phyloP scores from a whole-genome alignment of 1,140 invertebrate genomes.

The Thaumatotibia leucotreta region DNA sequence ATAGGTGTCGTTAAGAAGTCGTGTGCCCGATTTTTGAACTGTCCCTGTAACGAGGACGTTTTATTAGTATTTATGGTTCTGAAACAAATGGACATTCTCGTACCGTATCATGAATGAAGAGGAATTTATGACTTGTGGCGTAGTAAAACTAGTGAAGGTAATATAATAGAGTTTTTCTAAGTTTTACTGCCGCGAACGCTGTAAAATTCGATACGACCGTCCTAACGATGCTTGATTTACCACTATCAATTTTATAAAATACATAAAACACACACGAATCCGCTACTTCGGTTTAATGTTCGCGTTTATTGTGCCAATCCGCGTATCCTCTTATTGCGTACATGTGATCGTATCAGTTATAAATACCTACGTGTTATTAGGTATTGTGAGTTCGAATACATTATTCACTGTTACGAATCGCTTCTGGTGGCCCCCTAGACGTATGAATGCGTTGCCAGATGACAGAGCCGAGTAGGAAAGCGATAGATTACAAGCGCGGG shows the following conservation, averaged over 20 bases:
- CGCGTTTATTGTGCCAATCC: constrained; percentile 33
- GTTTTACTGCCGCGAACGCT: constrained; percentile 63
- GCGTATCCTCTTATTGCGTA: constrained; percentile 15
- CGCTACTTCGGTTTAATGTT: constrained; percentile 35
- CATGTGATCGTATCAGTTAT: constrained; percentile 7
- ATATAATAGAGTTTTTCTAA: constrained; percentile 64
- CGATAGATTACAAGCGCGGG: constrained; percentile 24
- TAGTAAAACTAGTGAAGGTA: constrained; percentile 35
- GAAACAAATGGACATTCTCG: constrained; percentile 54
- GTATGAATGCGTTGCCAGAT: constrained; percentile 65
- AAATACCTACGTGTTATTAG: constrained; percentile 37
- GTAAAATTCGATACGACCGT: constrained; percentile 65
- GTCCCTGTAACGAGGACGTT: constrained; percentile 70
- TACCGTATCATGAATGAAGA: constrained; percentile 61
- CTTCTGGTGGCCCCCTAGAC: constrained; percentile 60
- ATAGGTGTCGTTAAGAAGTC: constrained; percentile 76
- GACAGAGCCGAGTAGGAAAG: constrained; percentile 45
- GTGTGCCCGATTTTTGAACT: constrained; percentile 73
- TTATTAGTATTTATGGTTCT: constrained; percentile 74
- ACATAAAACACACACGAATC: constrained; percentile 54
- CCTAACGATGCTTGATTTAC: constrained; percentile 66
- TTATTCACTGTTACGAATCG: constrained; percentile 73
- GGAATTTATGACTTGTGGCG: constrained; percentile 61
- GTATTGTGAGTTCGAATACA: constrained; percentile 62
- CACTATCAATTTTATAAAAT: constrained; percentile 58